Evolutionary conservation across 2,797 vertebrate species (phyloP), one percentile per base, ranked within the genome.

Genomic region (Acanthopagrus latus): DNA sequence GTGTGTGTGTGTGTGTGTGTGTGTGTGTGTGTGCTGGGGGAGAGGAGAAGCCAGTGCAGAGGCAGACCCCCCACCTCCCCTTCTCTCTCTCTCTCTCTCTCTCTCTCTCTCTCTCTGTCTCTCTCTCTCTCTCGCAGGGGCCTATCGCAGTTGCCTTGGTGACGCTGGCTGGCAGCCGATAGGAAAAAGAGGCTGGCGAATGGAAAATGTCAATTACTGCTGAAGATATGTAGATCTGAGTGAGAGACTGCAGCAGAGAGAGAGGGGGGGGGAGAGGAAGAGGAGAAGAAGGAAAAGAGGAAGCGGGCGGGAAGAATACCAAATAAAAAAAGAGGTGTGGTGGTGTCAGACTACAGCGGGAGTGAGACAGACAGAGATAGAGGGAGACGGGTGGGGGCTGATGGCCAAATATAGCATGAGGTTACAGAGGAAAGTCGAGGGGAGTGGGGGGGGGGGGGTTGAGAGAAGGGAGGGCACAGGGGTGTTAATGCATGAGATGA

Each of bases 161-260:
- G 96, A 98, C 95, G 89, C 85, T 90, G 88, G 90, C 88, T 92
- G 90, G 89, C 91, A 91, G 91, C 86, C 87, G 89, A 89, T 89
- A 91, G 86, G 88, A 85, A 88, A 44, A 84, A 94, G 93, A 96
- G 94, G 93, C 95, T 96, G 95, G 96, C 96, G 97, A 96, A 97
- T 96, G 96, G 96, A 97, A 97, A 97, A 98, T 97, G 97, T 97
- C 97, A 97, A 97, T 97, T 97, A 96, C 87, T 90, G 95, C 90
- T 84, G 90, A 86, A 90, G 93, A 95, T 95, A 95, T 95, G 93
- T 89, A 94, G 94, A 95, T 95, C 89, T 86, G 86, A 89, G 82
- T 16, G 75, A 82, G 86, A 82, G 83, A 73, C 85, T 74, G 76
- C 83, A 63, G 83, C 77, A 76, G 63, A 67, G 25, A 33, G 33